Percentiles rank a stretch among this genome's conserved stretches.
phyloP scores from a whole-genome alignment of 2,888 invertebrate species.

The Plutella xylostella region DNA sequence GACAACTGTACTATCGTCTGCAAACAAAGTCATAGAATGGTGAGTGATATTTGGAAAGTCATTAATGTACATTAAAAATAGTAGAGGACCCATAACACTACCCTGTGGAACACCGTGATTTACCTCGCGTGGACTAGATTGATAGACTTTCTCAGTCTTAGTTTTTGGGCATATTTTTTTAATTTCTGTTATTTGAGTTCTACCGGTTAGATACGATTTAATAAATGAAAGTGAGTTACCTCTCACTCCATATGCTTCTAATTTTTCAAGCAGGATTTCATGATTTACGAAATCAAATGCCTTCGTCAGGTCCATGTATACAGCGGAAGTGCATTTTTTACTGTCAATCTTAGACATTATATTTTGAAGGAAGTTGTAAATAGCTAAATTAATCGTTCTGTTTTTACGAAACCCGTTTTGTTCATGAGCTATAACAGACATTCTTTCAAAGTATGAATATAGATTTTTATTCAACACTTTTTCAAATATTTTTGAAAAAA shows the following conservation, averaged over 20 bases:
- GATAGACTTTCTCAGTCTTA: too few species aligned
- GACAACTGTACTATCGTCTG: not conserved
- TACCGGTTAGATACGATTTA: not conserved
- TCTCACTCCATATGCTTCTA: not conserved
- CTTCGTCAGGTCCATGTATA: conserved; percentile 6
- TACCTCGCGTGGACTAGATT: too few species aligned
- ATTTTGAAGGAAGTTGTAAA: too few species aligned
- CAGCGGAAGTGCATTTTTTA: not conserved
- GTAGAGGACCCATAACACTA: not conserved
- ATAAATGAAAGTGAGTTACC: not conserved
- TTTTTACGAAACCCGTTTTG: too few species aligned
- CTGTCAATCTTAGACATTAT: too few species aligned
- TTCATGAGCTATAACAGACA: too few species aligned
- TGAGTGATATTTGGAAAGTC: not conserved
- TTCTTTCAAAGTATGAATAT: too few species aligned
- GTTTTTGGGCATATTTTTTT: too few species aligned
- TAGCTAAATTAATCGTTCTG: too few species aligned
- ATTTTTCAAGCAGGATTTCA: not conserved
- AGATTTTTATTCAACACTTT: too few species aligned
- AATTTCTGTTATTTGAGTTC: too few species aligned
- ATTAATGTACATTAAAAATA: not conserved
- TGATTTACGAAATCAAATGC: conserved; percentile 4
- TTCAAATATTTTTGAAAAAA: too few species aligned
- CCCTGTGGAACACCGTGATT: not conserved
- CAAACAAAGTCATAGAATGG: not conserved